Evolutionary conservation across 2,888 invertebrate genomes (phyloP), one percentile per base, ranked within the genome.

Genomic region (Andrena fulva): DNA sequence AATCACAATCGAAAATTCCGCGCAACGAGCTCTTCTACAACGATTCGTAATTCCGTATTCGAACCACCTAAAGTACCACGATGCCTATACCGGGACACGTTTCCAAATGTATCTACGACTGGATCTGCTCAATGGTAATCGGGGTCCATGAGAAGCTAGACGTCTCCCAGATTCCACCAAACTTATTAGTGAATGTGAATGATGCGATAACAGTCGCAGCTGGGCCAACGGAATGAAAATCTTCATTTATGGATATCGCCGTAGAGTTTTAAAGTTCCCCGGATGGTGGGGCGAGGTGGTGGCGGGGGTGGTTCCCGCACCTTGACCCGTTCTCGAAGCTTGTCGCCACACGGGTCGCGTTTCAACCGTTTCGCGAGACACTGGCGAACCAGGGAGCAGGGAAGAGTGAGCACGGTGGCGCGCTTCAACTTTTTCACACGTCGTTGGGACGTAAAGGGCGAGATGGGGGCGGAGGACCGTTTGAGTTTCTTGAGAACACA

Each of bases 251-350:
- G 24, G n/a, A 62, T 42, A 20, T 31, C 77, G 33, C 12, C 60
- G 24, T 12, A 42, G 42, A 42, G 52, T 62, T 77, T 60, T 60
- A 31, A 77, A 77, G 50, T 50, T 59, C 31, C 12, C n/a, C 24
- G 12, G 12, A 10, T 12, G 5, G 7, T 10, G 5, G 33, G 8
- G n/a, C 12, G 1, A 27, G 5, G 8, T 6, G 29, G n/a, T 12
- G 54, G 8, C 29, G 29, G 27, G 42, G 42, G 20, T 3, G 7
- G 16, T 10, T 31, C 20, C 48, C 52, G 67, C 60, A 71, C 80
- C 80, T 78, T 70, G 79, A 79, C 79, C 79, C 59, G 8, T 62
- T 27, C 56, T 56, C 60, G 52, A 54, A 59, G 50, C 35, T 70
- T 33, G 42, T 42, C 50, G 79, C 35, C 60, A 70, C 70, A 71